Percentiles rank a stretch among this genome's conserved stretches.
These are phyloP conservation scores for Tiliacea aurago DNA, from an alignment of 2,888 invertebrate genomes.

Conservation along the genomic window DNA sequence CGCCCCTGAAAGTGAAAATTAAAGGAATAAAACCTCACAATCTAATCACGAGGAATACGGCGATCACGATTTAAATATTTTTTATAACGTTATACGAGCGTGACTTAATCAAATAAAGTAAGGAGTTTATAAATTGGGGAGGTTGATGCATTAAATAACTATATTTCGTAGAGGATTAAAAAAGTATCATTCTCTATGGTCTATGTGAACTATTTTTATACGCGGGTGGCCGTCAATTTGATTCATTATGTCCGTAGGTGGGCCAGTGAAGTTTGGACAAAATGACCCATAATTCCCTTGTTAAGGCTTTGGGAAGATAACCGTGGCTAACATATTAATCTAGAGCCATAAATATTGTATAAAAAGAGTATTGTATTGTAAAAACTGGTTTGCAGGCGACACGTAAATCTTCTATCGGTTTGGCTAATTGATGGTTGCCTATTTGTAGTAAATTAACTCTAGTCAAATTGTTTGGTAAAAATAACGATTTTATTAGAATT, in stretches of 20 bases:
- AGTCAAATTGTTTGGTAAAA: constrained; percentile 18
- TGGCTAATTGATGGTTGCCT: constrained; percentile 48
- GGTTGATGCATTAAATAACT: constrained; percentile 71
- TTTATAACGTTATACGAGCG: constrained; percentile 72
- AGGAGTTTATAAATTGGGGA: constrained; percentile 72
- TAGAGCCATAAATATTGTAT: constrained; percentile 79
- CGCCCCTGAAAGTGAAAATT: constrained; percentile 46
- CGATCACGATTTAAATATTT: constrained; percentile 63
- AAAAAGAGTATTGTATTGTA: constrained; percentile 67
- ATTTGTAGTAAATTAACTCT: constrained; percentile 7
- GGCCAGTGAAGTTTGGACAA: constrained; percentile 81
- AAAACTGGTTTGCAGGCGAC: constrained; percentile 67
- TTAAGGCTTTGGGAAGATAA: constrained; percentile 81
- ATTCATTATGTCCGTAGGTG: constrained; percentile 86
- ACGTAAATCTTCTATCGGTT: constrained; percentile 69
- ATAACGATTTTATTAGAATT: constrained; percentile 7
- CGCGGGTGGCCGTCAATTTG: constrained; percentile 85
- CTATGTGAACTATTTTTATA: constrained; percentile 71
- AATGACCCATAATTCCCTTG: constrained; percentile 89
- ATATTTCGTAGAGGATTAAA: constrained; percentile 76
- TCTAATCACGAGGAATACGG: constrained; percentile 62
- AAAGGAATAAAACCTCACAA: constrained; percentile 63
- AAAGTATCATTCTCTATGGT: constrained; percentile 74
- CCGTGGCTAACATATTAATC: constrained; percentile 84
- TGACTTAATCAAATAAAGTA: constrained; percentile 78